Base-by-base conservation (phyloP, 2,888 invertebrate genomes). In the Glaucopsyche alexis region DNA sequence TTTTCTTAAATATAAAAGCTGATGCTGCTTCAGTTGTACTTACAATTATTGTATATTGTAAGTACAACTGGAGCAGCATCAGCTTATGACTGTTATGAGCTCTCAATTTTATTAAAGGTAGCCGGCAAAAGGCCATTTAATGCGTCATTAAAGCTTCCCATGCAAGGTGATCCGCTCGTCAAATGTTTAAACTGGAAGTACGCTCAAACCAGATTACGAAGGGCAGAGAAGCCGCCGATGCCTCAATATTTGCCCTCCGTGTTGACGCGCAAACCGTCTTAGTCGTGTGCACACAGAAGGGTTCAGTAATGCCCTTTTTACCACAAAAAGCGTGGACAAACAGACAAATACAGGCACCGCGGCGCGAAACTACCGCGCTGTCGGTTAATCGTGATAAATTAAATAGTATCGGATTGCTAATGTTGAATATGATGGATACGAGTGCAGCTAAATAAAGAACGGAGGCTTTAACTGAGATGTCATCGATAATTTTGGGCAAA, bases 281-380 rank as follows among this genome's bases (percentile, higher is more conserved):
- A 91, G 87, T 85, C 81, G 85, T 83, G 84, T 79, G 88, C 85
- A 87, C 90, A 92, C 88, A 92, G 84, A 91, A 91, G 91, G 93
- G 92, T 88, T 89, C 90, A 87, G 89, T 91, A 92, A 91, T 92
- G 92, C 89, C 90, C 91, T 91, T 91, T 91, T 91, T 91, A 89
- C 87, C 81, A 90, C 88, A 91, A 91, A 91, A 91, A 90, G 89
- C 86, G 82, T 86, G 78, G 83, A 83, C 69, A 69, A 69, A 69
- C 69, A 69, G 19, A 42, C 86, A 90, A 90, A 91, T 85, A 90
- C 86, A 86, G 84, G 84, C 79, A 79, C 83, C 29, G 60, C 60
- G 60, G 60, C 29, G 50, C 50, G 50, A n/a, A 47, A 47, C 47
- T 7, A 47, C 47, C 50, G 50, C 50, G 50, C 50, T 49, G 49